phyloP scores from a whole-genome alignment of 2,888 invertebrate species.

The Diabrotica balteata region DNA sequence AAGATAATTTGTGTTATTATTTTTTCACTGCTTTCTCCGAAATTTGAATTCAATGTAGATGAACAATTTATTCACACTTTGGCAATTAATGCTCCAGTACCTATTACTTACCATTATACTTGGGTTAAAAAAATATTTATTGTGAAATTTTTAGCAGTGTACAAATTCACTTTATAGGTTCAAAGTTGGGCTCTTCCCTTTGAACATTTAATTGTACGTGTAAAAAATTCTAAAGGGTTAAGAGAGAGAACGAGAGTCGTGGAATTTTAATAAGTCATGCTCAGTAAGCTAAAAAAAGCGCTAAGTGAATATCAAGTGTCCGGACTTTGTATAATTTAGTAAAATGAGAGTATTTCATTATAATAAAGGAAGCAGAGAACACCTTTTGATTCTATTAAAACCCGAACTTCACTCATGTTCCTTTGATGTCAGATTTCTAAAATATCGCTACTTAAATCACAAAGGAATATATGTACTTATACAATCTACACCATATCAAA shows the following conservation, averaged over 20 bases:
- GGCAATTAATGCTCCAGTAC: too few relatives aligned
- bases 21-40: too few relatives aligned
- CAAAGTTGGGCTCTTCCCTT: too few relatives aligned
- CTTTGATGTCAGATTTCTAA: conserved; percentile 23
- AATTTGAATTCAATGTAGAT: too few relatives aligned
- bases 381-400: conserved; percentile 24
- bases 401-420: conserved; percentile 14
- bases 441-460: conserved; percentile 22
- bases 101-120: too few relatives aligned
- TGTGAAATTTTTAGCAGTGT: too few relatives aligned
- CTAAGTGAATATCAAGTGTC: conserved; percentile 12
- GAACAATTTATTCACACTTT: too few relatives aligned
- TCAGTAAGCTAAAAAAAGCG: conserved; percentile 1
- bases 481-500: conserved; percentile 8
- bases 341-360: conserved; percentile 13
- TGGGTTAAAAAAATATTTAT: too few relatives aligned
- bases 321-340: conserved; percentile 10
- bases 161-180: too few relatives aligned
- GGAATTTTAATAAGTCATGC: neutral
- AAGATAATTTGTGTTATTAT: too few relatives aligned
- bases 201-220: too few relatives aligned
- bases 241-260: neutral
- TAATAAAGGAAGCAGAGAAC: conserved; percentile 16
- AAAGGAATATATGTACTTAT: conserved; percentile 10
- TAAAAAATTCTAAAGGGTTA: too few relatives aligned